Conservation (phyloP, 2,113 vertebrate genomes). For the Opisthocomus hoazin region DNA sequence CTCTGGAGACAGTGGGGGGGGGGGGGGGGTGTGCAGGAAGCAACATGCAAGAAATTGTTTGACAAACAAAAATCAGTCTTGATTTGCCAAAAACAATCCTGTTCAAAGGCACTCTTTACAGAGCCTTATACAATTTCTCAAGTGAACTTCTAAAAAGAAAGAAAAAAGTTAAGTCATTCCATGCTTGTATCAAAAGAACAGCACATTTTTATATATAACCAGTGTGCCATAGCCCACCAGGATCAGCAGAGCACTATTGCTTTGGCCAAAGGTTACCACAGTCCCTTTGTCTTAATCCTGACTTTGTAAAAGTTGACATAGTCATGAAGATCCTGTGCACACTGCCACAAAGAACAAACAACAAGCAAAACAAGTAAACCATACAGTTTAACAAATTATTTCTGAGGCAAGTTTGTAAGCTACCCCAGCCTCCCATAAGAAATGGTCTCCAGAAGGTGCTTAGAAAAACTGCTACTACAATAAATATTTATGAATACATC, state of each 20-base stretch:
- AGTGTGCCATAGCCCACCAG: background rate
- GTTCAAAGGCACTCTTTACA: background rate
- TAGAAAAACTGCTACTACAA: background rate
- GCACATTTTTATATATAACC: background rate
- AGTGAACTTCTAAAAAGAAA: background rate
- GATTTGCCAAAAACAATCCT: background rate
- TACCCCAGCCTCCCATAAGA: background rate
- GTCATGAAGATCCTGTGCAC: background rate
- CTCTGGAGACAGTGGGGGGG: background rate
- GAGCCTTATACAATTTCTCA: background rate
- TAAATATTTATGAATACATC: background rate
- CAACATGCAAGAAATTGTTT: too few species aligned
- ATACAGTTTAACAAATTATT: background rate
- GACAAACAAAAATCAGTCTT: background rate
- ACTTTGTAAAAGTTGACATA: background rate
- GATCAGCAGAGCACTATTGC: background rate
- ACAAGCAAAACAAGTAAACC: background rate
- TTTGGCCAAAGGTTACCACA: background rate
- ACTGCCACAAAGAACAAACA: background rate
- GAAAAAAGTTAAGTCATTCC: background rate
- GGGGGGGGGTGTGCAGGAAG: too few species aligned
- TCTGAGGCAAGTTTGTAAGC: background rate
- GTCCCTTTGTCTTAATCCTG: background rate
- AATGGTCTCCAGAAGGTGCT: background rate
- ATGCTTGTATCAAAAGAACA: rapidly evolving